Conservation (phyloP, 2,888 invertebrate genomes). For the Gryllus longicercus region DNA sequence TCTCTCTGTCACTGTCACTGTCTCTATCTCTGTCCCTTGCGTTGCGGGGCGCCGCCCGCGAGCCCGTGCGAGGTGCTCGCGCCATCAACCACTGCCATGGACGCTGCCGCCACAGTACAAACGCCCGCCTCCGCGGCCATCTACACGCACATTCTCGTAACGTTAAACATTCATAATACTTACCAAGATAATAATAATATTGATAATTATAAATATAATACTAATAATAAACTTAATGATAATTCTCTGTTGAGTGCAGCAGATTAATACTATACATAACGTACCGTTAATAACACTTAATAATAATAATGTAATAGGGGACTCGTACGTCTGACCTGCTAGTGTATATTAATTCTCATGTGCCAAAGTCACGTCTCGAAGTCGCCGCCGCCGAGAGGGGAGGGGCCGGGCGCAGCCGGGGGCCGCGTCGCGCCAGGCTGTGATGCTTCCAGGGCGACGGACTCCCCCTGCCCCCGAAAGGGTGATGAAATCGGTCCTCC, state of each 20-base stretch:
- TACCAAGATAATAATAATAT: not conserved
- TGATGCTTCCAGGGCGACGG: too few relatives aligned
- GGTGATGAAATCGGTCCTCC: too few relatives aligned
- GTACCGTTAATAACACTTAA: not conserved
- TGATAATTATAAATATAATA: not conserved
- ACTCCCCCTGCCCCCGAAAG: too few relatives aligned
- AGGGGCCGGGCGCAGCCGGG: too few relatives aligned
- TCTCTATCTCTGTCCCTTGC: too few relatives aligned
- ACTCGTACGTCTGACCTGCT: constrained; percentile 17
- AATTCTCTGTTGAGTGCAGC: not conserved
- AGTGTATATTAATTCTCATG: not conserved
- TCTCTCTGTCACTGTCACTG: too few relatives aligned
- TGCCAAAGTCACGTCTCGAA: not conserved
- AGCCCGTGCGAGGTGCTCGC: too few relatives aligned
- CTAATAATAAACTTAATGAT: not conserved
- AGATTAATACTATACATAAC: not conserved
- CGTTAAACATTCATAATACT: not conserved
- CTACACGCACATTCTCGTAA: not conserved
- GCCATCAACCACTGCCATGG: not conserved
- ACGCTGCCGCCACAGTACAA: not conserved
- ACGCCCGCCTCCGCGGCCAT: not conserved
- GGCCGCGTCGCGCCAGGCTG: too few relatives aligned
- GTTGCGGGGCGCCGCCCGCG: too few relatives aligned
- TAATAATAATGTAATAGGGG: not conserved
- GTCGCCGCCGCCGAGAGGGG: too few relatives aligned